Evolutionary conservation across 2,797 vertebrate genomes (phyloP).

Genomic region (Enteromius fasciolatus): DNA sequence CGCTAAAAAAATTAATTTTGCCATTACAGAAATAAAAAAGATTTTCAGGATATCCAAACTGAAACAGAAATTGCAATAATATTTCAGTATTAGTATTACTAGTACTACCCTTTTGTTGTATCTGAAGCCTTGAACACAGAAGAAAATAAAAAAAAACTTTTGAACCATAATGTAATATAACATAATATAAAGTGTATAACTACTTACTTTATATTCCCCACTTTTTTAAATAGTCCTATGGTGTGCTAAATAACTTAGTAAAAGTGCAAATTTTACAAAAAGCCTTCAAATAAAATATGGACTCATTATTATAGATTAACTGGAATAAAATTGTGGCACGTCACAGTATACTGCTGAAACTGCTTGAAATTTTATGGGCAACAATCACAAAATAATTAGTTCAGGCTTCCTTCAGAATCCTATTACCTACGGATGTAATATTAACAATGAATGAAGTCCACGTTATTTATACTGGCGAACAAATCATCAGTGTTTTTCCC

Average conservation of each 20-base stretch:
- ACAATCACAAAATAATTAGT: background rate
- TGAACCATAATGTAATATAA: background rate
- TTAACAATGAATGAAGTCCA: background rate
- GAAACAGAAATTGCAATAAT: background rate
- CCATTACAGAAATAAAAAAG: background rate
- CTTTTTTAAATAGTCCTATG: background rate
- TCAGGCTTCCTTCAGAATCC: background rate
- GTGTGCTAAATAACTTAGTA: background rate
- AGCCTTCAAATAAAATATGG: background rate
- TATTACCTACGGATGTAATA: slow-evolving; percentile 7
- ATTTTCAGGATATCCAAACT: background rate
- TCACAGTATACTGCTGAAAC: background rate
- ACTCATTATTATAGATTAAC: background rate
- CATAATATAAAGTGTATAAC: background rate
- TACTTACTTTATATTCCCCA: background rate
- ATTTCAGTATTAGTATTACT: background rate
- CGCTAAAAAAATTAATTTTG: background rate
- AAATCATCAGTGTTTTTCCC: slow-evolving; percentile 17
- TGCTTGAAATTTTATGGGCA: background rate
- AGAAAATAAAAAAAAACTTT: background rate
- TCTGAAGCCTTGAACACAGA: background rate
- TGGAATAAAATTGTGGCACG: background rate
- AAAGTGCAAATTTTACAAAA: background rate
- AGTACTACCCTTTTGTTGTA: background rate
- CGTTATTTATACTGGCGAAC: slow-evolving; percentile 2